These are phyloP conservation scores for Aldabrachelys gigantea DNA, from an alignment of 2,113 vertebrate species.

Conservation along the genomic window DNA sequence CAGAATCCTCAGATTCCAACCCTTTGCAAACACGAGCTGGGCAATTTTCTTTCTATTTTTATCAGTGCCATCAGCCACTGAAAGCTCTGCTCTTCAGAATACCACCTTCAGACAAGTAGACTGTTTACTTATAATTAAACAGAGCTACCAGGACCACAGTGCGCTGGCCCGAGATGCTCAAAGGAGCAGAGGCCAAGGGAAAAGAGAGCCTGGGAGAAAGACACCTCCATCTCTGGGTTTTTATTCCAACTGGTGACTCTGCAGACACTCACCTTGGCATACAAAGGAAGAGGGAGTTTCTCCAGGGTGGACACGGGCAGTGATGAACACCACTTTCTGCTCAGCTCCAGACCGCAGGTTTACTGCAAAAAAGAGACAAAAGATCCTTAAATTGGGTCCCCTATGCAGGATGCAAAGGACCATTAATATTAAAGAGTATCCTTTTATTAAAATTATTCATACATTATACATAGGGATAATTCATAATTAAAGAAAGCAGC, in stretches of 20 bases:
- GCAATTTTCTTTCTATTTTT: slow-evolving; percentile 68
- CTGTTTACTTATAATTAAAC: slow-evolving; percentile 18
- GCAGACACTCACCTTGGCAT: slow-evolving; percentile 92
- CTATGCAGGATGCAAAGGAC: neutral
- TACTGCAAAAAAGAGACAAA: slow-evolving; percentile 73
- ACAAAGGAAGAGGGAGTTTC: slow-evolving; percentile 97
- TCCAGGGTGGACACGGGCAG: slow-evolving; percentile 94
- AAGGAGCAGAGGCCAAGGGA: neutral
- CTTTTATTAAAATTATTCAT: slow-evolving; percentile 41
- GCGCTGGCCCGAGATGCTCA: slow-evolving; percentile 9
- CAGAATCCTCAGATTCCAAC: slow-evolving; percentile 45
- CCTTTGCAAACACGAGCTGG: slow-evolving; percentile 40
- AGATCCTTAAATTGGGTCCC: slow-evolving; percentile 36
- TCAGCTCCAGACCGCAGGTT: slow-evolving; percentile 85
- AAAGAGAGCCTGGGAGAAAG: neutral
- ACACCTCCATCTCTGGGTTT: neutral
- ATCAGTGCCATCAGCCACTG: slow-evolving; percentile 42
- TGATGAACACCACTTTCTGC: slow-evolving; percentile 95
- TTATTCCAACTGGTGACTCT: neutral
- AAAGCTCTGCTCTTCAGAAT: slow-evolving; percentile 36
- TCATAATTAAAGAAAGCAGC: slow-evolving; percentile 4
- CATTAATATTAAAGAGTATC: slow-evolving; percentile 31
- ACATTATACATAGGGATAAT: slow-evolving; percentile 24
- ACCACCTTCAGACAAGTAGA: slow-evolving; percentile 53
- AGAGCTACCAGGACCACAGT: neutral